phyloP scores from a whole-genome alignment of 2,113 vertebrate genomes.

The Todiramphus saurophagus region DNA sequence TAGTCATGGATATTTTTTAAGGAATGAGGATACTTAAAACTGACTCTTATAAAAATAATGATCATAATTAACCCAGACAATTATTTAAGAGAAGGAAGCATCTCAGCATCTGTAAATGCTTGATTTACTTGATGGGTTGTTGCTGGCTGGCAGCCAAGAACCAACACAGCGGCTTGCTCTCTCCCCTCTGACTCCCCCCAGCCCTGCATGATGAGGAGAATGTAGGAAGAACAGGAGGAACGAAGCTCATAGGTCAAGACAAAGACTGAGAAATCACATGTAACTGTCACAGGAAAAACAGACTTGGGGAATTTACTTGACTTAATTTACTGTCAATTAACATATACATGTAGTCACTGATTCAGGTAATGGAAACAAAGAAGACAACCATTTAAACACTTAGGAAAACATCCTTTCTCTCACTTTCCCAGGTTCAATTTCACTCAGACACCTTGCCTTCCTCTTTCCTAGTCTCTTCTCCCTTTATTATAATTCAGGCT shows the following conservation, averaged over 20 bases:
- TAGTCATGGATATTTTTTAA: background rate
- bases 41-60: background rate
- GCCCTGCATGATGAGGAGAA: background rate
- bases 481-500: background rate
- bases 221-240: background rate
- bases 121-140: background rate
- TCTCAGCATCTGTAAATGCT: background rate
- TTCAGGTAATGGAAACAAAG: background rate
- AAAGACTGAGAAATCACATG: background rate
- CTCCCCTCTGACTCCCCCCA: background rate
- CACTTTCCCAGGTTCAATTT: background rate
- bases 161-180: accelerated
- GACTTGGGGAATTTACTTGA: background rate
- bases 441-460: background rate
- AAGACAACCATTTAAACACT: background rate
- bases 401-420: background rate
- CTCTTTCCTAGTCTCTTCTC: background rate
- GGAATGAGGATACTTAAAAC: background rate
- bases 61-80: background rate
- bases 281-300: background rate
- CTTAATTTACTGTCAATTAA: background rate
- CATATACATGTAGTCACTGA: background rate
- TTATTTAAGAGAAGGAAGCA: background rate
- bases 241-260: background rate
- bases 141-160: background rate